phyloP scores from a whole-genome alignment of 2,113 vertebrate genomes.

The Brachypodius melanocephalos region DNA sequence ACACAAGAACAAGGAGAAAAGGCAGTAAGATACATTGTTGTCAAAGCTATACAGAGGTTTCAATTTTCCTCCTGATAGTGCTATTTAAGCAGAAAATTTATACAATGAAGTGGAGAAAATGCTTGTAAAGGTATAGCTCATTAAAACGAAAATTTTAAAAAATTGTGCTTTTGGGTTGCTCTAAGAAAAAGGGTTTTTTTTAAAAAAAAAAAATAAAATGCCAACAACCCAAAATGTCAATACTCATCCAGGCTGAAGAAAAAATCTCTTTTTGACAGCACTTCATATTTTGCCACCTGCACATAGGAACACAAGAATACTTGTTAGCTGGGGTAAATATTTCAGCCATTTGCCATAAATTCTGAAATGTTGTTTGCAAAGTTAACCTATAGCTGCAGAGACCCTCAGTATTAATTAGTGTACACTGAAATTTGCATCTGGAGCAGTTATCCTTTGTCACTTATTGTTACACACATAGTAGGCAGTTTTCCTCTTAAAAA shows the following conservation, averaged over 20 bases:
- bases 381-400: not conserved
- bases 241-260: not conserved
- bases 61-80: conserved; percentile 13
- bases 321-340: not conserved
- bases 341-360: not conserved
- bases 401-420: not conserved
- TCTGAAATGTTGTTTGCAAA: not conserved
- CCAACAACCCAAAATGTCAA: not conserved
- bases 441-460: not conserved
- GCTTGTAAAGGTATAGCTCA: not conserved
- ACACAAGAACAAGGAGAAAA: conserved; percentile 74
- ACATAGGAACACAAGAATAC: not conserved
- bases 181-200: not conserved
- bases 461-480: not conserved
- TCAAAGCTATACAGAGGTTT: conserved; percentile 68
- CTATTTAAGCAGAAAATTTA: not conserved
- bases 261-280: not conserved
- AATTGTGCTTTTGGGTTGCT: not conserved
- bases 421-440: not conserved
- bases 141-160: not conserved
- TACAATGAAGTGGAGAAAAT: not conserved
- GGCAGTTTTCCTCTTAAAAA: not conserved
- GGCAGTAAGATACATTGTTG: conserved; percentile 74
- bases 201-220: not conserved
- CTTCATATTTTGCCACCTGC: not conserved